Base-by-base conservation (phyloP, 2,797 vertebrate genomes). In the Melanotaenia trifasciata region DNA sequence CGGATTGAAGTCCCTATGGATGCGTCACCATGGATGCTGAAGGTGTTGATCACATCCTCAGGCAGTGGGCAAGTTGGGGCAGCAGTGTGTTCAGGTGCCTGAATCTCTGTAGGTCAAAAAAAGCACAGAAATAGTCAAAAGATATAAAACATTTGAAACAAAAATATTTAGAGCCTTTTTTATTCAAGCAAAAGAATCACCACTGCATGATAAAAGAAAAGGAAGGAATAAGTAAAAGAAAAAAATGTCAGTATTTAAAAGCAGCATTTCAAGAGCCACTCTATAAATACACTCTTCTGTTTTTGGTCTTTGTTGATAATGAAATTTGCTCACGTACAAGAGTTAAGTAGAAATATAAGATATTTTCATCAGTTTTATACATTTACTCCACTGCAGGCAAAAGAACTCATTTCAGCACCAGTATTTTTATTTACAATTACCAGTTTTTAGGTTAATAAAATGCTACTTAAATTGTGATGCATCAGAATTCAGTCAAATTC, bases 11-110 rank as follows among this genome's bases (percentile, higher is more conserved):
- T 86, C 74, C 87, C 94, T 18, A 83, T 80, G 7, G 83, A 61
- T 50, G 86, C 85, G 16, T 86, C 87, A 24, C 94, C 94, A 66
- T 88, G 76, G 76, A 94, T 85, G 78, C 82, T 90, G 80, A 94
- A 92, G 71, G 87, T 87, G 85, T 81, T 66, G 64, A 61, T 80
- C 79, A 93, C 89, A 43, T 94, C 86, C 26, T 88, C 75, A 0
- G 94, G 92, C 43, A 94, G 87, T 67, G 90, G 86, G 81, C 94
- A 91, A 47, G 69, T 83, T 22, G 3, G 78, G 69, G 66, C 74
- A 1, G 74, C 32, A 1, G 78, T 24, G 1, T 74, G 64, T 59
- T 81, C 50, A 13, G 74, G 22, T 28, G 71, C 38, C 45, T 76
- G 65, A 45, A 20, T 63, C 64, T 80, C 92, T 94, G 85, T 33